Percentiles rank a stretch among this genome's conserved stretches.
These are phyloP conservation scores for Solenodon paradoxus DNA, from an alignment of 2,113 vertebrate genomes.

Conservation along the genomic window DNA sequence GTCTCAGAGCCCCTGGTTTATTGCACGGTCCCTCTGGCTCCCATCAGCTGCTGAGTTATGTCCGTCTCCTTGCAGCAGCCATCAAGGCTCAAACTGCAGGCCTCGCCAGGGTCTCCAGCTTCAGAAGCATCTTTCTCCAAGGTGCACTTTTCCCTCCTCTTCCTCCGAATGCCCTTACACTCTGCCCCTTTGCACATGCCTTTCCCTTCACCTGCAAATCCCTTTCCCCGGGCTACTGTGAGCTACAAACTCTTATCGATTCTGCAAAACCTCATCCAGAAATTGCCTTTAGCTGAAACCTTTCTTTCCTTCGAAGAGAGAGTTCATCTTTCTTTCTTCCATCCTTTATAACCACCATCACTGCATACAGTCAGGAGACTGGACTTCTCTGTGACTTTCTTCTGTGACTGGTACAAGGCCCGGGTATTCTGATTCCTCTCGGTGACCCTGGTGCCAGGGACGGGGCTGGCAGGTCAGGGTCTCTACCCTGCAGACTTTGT, in stretches of 20 bases:
- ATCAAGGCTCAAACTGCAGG: background rate
- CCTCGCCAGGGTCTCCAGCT: background rate
- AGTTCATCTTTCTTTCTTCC: background rate
- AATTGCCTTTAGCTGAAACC: background rate
- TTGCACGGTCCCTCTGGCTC: background rate
- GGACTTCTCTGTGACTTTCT: background rate
- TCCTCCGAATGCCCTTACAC: background rate
- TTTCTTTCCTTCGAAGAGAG: background rate
- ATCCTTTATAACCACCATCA: accelerated
- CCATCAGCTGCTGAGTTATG: background rate
- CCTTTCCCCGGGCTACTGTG: background rate
- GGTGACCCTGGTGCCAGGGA: background rate
- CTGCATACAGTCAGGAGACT: accelerated
- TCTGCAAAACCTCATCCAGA: background rate
- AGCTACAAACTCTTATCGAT: background rate
- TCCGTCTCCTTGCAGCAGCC: too few relatives aligned
- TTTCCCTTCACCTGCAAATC: background rate
- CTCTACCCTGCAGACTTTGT: background rate
- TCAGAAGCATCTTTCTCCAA: background rate
- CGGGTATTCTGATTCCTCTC: background rate
- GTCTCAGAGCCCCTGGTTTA: background rate
- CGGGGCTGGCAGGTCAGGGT: background rate
- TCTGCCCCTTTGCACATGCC: accelerated
- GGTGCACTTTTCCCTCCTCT: too few relatives aligned
- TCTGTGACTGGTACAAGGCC: background rate